Conservation (phyloP, 2,797 vertebrate species). For the Apogon hyalosoma region DNA sequence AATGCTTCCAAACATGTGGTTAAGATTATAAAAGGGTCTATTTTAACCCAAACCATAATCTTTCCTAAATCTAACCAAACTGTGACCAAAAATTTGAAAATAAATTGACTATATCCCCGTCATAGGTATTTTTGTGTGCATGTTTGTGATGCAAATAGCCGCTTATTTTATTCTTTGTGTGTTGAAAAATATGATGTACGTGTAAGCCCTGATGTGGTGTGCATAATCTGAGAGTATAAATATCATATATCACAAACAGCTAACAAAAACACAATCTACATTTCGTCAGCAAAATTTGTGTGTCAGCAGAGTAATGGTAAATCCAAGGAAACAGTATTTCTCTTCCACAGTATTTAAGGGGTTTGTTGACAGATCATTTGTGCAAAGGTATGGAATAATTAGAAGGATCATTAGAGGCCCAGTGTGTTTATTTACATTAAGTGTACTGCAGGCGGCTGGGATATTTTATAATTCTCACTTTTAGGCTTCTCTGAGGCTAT, state of each 20-base stretch:
- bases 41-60: too few relatives aligned
- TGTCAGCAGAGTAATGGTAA: neutral
- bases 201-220: constrained; percentile 4
- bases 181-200: constrained; percentile 4
- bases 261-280: neutral
- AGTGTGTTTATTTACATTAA: neutral
- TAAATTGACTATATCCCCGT: too few relatives aligned
- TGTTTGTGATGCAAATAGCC: too few relatives aligned
- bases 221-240: neutral
- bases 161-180: neutral
- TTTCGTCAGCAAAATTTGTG: neutral
- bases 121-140: too few relatives aligned
- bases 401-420: neutral
- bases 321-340: neutral
- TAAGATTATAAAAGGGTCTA: too few relatives aligned
- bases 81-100: too few relatives aligned
- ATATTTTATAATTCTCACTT: constrained; percentile 1
- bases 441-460: neutral
- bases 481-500: neutral
- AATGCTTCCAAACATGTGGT: too few relatives aligned
- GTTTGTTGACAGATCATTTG: constrained; percentile 1
- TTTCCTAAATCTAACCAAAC: too few relatives aligned
- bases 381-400: neutral
- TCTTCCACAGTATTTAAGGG: neutral
- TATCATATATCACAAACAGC: neutral